Conservation (phyloP, 2,888 invertebrate genomes). For the Oegoconia quadripuncta region DNA sequence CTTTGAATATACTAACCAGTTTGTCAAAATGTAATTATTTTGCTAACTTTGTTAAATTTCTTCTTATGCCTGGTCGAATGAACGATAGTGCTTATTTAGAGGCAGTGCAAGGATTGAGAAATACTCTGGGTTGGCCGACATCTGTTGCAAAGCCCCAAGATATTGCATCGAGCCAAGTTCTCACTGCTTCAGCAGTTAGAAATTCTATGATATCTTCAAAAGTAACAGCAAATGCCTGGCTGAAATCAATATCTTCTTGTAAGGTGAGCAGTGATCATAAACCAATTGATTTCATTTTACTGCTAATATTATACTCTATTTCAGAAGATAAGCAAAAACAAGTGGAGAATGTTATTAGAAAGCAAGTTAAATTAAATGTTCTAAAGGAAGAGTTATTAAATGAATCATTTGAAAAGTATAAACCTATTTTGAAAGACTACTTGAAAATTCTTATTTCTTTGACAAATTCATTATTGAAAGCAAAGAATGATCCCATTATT, state of each 20-base stretch:
- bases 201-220: constrained; percentile 78
- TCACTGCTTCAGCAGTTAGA: constrained; percentile 79
- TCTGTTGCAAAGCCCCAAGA: constrained; percentile 67
- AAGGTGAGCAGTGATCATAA: constrained; percentile 75
- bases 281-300: constrained; percentile 83
- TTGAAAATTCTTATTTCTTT: constrained; percentile 77
- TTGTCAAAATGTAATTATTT: constrained; percentile 68
- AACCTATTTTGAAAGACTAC: constrained; percentile 75
- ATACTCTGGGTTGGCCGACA: constrained; percentile 67
- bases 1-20: constrained; percentile 74
- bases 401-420: constrained; percentile 76
- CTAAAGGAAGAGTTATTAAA: constrained; percentile 79
- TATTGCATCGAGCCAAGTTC: constrained; percentile 77
- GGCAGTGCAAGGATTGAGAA: constrained; percentile 68
- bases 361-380: constrained; percentile 80
- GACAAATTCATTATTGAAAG: constrained; percentile 75
- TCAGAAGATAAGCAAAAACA: constrained; percentile 79
- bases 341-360: constrained; percentile 81
- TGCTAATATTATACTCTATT: constrained; percentile 82
- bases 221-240: constrained; percentile 75
- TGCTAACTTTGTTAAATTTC: constrained; percentile 79
- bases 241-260: constrained; percentile 75
- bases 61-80: constrained; percentile 69
- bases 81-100: constrained; percentile 50
- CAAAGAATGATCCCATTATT: constrained; percentile 66